Evolutionary conservation across 2,888 invertebrate species (phyloP).

Genomic region (Oscheius sp.): DNA sequence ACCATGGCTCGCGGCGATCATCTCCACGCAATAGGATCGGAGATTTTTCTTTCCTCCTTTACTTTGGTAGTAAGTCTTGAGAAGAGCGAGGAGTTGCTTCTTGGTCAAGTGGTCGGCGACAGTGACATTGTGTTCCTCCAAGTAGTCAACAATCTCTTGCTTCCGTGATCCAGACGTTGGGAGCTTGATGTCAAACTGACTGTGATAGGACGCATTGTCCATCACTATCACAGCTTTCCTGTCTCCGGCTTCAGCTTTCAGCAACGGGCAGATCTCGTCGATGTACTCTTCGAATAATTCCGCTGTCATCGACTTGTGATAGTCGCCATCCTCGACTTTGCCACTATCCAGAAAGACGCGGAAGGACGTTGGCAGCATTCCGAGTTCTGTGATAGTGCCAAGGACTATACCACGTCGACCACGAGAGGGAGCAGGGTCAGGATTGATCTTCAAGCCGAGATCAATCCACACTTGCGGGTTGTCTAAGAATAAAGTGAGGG

Average conservation of each 20-base stretch:
- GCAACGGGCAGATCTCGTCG: not conserved
- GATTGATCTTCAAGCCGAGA: not conserved
- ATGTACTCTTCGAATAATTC: slow-evolving; percentile 2
- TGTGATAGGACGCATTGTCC: slow-evolving; percentile 38
- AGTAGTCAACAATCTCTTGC: not conserved
- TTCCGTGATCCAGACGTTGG: not conserved
- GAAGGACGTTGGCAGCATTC: not conserved
- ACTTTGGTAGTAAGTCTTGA: not conserved
- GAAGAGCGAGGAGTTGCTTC: not conserved
- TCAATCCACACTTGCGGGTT: too few species aligned
- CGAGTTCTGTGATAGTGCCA: not conserved
- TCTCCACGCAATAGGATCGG: slow-evolving; percentile 4
- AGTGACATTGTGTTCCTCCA: not conserved
- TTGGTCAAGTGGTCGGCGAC: not conserved
- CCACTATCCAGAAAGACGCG: slow-evolving; percentile 9
- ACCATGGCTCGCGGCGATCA: not conserved
- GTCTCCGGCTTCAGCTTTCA: not conserved
- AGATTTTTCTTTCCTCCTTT: slow-evolving; percentile 16
- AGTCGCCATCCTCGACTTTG: slow-evolving; percentile 20
- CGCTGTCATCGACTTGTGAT: slow-evolving; percentile 28
- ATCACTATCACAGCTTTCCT: slow-evolving; percentile 16
- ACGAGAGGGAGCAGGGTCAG: not conserved
- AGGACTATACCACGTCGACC: not conserved
- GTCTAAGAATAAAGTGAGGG: too few species aligned
- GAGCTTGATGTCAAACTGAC: not conserved